Evolutionary conservation across 2,888 invertebrate species (phyloP).

Genomic region (Parthenolecanium corni): DNA sequence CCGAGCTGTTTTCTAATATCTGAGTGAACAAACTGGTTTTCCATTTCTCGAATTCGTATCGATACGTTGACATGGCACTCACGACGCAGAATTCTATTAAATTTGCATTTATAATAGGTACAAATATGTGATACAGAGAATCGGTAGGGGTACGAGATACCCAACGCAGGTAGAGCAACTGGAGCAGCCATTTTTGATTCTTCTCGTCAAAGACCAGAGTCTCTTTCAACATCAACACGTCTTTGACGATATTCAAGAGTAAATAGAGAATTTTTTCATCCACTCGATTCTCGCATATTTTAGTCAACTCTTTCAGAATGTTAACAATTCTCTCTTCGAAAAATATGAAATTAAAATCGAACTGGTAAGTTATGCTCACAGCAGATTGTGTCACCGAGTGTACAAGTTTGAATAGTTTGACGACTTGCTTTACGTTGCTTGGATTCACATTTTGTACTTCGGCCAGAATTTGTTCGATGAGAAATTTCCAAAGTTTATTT

Average conservation of each 20-base stretch:
- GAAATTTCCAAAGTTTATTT: conserved; percentile 10
- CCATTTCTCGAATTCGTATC: background rate
- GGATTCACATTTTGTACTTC: too few species aligned
- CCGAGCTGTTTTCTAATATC: background rate
- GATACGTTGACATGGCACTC: background rate
- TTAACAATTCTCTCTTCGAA: background rate
- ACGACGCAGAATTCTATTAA: background rate
- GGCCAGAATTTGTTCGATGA: background rate
- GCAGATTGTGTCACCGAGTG: background rate
- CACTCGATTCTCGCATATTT: background rate
- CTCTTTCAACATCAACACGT: conserved; percentile 8
- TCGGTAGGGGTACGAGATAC: background rate
- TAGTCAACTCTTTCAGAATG: background rate
- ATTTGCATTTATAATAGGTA: background rate
- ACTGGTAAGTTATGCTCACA: background rate
- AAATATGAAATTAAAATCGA: background rate
- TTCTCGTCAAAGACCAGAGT: background rate
- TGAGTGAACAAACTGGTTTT: background rate
- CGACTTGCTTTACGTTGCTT: background rate
- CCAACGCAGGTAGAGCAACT: background rate
- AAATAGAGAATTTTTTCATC: background rate
- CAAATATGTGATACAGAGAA: background rate
- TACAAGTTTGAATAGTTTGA: background rate
- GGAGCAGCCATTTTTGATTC: background rate
- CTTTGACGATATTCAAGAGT: background rate